Conservation (phyloP, 2,797 vertebrate genomes). For the Poeciliopsis presidionis region DNA sequence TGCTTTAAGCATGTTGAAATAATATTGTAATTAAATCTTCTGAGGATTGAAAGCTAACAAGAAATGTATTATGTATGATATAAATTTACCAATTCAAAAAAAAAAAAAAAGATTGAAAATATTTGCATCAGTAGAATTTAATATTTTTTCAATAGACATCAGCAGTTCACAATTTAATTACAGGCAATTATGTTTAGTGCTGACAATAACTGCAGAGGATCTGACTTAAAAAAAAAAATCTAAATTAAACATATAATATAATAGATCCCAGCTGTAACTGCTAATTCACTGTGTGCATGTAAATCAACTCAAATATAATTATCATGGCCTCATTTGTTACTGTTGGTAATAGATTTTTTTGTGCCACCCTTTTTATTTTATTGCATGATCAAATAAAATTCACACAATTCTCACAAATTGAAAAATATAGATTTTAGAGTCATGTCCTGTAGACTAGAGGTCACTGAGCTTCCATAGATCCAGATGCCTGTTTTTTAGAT, state of each 20-base stretch:
- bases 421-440: conserved; percentile 67
- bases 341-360: background rate
- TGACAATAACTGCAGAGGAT: background rate
- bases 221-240: background rate
- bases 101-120: background rate
- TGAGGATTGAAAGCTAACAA: background rate
- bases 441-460: conserved; percentile 62
- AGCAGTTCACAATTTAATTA: background rate
- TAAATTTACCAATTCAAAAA: background rate
- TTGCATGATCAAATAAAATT: background rate
- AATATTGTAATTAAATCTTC: background rate
- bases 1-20: background rate
- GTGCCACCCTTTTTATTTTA: background rate
- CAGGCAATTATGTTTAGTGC: background rate
- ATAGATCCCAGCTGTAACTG: background rate
- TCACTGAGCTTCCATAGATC: conserved; percentile 60
- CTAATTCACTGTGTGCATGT: background rate
- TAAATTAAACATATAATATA: background rate
- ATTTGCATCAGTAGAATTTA: background rate
- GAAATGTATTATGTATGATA: background rate
- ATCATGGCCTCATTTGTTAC: background rate
- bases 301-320: background rate
- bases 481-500: conserved; percentile 67
- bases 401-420: conserved; percentile 54
- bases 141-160: background rate